Evolutionary conservation across 2,113 vertebrate species (phyloP).

Genomic region (Ochotona curzoniae): DNA sequence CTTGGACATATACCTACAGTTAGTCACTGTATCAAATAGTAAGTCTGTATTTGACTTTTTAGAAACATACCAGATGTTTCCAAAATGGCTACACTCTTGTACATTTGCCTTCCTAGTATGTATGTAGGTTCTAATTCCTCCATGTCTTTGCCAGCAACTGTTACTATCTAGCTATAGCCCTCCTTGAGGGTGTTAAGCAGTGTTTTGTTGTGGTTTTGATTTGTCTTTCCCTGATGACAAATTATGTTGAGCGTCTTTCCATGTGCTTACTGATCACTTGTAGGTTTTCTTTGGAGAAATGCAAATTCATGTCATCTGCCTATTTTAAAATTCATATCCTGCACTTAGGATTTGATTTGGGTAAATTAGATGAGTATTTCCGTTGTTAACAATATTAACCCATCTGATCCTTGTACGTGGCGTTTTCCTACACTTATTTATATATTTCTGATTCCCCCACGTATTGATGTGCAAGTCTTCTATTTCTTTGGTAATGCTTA

Average conservation of each 20-base stretch:
- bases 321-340: too few species aligned
- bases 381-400: neutral
- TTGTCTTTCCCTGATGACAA: constrained; percentile 4
- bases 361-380: neutral
- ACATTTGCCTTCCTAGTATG: neutral
- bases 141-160: neutral
- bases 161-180: constrained; percentile 26
- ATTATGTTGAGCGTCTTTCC: constrained; percentile 45
- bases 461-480: neutral
- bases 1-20: constrained; percentile 9
- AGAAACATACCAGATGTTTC: neutral
- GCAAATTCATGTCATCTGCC: constrained; percentile 7
- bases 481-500: neutral
- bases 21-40: neutral
- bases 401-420: neutral
- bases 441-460: neutral
- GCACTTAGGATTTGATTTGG: neutral
- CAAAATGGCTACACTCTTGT: neutral
- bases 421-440: neutral
- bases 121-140: neutral
- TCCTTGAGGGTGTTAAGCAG: constrained; percentile 12
- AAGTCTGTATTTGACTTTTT: constrained; percentile 21
- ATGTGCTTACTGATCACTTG: constrained; percentile 23
- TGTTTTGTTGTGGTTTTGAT: constrained; percentile 55
- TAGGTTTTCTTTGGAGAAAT: constrained; percentile 10